Base-by-base conservation (phyloP, 2,888 invertebrate species). In the Boloria selene region DNA sequence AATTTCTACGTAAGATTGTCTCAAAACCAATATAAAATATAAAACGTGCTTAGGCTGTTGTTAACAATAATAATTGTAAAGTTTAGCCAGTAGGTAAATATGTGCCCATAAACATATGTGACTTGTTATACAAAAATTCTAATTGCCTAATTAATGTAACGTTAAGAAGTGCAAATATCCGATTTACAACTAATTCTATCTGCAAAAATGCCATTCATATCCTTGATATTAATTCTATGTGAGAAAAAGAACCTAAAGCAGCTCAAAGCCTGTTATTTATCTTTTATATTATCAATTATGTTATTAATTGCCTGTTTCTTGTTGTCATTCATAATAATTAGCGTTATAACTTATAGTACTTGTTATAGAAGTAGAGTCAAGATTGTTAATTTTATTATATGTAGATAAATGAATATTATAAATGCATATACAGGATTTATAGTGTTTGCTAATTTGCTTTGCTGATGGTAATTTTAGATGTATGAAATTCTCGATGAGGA, bases 181-280 rank as follows among this genome's bases (percentile, higher is more conserved):
- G 16, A 22, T 22, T 22, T 45, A 56, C n/a, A 26, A 45, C 56
- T 45, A 45, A 26, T 45, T 26, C 22, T 13, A 3, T 45, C 45
- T 26, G 59, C 59, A 59, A 59, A 59, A 59, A 59, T 59, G 38
- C 50, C 31, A 47, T 38, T 59, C n/a, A 59, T 49, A 59, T 59
- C 59, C 59, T 49, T 49, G 4, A 59, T 31, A 38, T 38, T 26
- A 59, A 59, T 14, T 50, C 38, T 59, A 31, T 13, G 38, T 59
- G 59, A 31, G 59, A 59, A 59, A 59, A 50, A 4, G 49, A 59
- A 38, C 5, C 50, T 50, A 18, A 14, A 4, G 38, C 17, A 38
- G 31, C 7, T 59, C 31, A 14, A 7, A 50, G 13, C 18, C 17
- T 16, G 31, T 50, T 59, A 38, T 17, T 14, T 26, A 56, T 56